Conservation (phyloP, 2,113 vertebrate genomes). For the Leucopsar rothschildi region DNA sequence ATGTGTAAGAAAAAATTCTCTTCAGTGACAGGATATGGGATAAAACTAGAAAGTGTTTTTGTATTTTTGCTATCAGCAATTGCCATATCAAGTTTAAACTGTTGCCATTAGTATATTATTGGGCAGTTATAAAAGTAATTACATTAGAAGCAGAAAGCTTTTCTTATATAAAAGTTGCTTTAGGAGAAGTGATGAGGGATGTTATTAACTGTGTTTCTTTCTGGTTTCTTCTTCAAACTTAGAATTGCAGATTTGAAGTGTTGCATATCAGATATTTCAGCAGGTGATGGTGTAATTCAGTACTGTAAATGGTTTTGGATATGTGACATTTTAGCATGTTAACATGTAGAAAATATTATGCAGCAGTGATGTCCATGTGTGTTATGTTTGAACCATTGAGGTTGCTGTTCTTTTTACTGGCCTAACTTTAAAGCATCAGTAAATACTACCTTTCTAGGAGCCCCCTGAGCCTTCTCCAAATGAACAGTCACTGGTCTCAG, state of each 20-base stretch:
- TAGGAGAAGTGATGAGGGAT: background rate
- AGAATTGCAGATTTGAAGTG: background rate
- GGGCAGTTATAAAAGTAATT: background rate
- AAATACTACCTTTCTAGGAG: background rate
- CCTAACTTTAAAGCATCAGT: constrained; percentile 59
- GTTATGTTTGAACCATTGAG: constrained; percentile 48
- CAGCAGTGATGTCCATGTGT: constrained; percentile 56
- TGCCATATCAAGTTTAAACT: background rate
- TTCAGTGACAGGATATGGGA: background rate
- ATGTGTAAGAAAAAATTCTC: background rate
- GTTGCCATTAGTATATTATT: background rate
- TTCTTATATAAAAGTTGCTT: background rate
- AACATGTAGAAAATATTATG: constrained; percentile 29
- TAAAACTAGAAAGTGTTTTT: background rate
- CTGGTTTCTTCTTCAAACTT: background rate
- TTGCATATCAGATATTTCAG: background rate
- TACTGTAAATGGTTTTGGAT: background rate
- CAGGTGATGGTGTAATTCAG: background rate
- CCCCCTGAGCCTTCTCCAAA: background rate
- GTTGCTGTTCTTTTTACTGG: constrained; percentile 41
- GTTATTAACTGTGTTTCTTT: background rate
- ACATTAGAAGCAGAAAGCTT: background rate
- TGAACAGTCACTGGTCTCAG: background rate
- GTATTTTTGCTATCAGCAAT: background rate
- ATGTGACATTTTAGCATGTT: background rate